Percentiles rank a stretch among this genome's conserved stretches.
Evolutionary conservation across 2,113 vertebrate species (phyloP).

Genomic region (Corydoras sp.): DNA sequence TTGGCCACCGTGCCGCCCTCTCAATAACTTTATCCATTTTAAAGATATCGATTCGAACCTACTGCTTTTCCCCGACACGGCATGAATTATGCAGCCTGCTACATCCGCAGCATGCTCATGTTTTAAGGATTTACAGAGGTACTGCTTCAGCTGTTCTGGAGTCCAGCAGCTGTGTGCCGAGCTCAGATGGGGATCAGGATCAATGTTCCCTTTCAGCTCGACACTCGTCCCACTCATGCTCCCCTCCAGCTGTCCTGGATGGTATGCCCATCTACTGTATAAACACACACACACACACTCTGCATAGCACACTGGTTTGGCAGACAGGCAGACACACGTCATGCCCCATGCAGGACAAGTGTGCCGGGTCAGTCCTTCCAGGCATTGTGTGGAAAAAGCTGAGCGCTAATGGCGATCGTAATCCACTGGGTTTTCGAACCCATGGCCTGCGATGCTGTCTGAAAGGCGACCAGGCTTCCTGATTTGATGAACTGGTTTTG

Average conservation of each 20-base stretch:
- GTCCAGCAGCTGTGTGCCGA: conserved; percentile 30
- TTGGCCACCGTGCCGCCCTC: too few relatives aligned
- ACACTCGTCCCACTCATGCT: background rate
- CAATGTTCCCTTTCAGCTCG: conserved; percentile 33
- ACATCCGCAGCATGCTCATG: background rate
- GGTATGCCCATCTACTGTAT: background rate
- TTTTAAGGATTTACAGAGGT: conserved; percentile 31
- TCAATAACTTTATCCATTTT: too few relatives aligned
- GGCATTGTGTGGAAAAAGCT: background rate
- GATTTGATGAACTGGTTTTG: conserved; percentile 5
- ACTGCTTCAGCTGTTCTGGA: conserved; percentile 33
- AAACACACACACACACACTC: conserved; percentile 24
- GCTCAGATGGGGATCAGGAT: conserved; percentile 26
- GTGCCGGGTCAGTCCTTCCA: conserved; percentile 45
- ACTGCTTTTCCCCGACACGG: too few relatives aligned
- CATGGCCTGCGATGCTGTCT: background rate
- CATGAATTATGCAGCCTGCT: background rate
- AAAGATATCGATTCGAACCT: too few relatives aligned
- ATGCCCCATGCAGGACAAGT: conserved; percentile 49
- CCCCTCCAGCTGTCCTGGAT: conserved; percentile 35
- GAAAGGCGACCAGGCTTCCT: background rate
- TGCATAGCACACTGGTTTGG: conserved; percentile 7
- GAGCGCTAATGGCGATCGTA: background rate
- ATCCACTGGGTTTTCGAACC: background rate
- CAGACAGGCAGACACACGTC: conserved; percentile 47